Base-by-base conservation (phyloP, 1,140 invertebrate species). In the Drosophila rhopaloa region DNA sequence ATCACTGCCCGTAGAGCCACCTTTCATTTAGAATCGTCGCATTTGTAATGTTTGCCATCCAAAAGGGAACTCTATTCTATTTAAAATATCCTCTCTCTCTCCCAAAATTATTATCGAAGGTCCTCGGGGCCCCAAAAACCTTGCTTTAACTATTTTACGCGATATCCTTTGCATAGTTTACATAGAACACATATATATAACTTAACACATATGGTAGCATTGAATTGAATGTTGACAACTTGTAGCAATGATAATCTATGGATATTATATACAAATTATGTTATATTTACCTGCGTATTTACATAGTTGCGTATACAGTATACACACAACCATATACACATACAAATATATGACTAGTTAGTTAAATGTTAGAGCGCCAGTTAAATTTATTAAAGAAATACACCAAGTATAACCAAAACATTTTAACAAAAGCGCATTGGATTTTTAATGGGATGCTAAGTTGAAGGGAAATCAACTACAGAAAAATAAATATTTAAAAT, bases 41-140 rank as follows among this genome's bases (percentile, higher is more conserved):
- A 81, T 79, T 55, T 76, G 83, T 63, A 86, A 88, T 83, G 72
- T 88, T 83, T 86, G 84, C 83, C 83, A 86, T 88, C 83, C 83
- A 88, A 29, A 63, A 41, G 58, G 55, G 46, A 68, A 63, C 70
- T 65, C 48, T 57, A 75, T 24, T 63, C 53, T 57, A 19, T 51
- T 65, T 29, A 54, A 47, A 32, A 32, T 57, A 72, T 53, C 35
- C 57, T 47, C 53, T 50, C 11, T 50, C 11, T 48, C 40, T n/a
- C 19, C n/a, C 51, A n/a, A 32, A 32, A 32, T 24, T 24, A 58
- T 43, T 68, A 43, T 44, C 37, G 16, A n/a, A 55, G 61, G 60
- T 62, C 53, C 57, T 27, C 43, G 55, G n/a, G 54, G 40, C 55
- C 62, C 41, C 27, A 1, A 27, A 46, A 40, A 47, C 61, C 51